Percentiles rank a stretch among this genome's conserved stretches.
These are phyloP conservation scores for Galleria mellonella DNA, from an alignment of 1,140 invertebrate genomes.

Conservation along the genomic window DNA sequence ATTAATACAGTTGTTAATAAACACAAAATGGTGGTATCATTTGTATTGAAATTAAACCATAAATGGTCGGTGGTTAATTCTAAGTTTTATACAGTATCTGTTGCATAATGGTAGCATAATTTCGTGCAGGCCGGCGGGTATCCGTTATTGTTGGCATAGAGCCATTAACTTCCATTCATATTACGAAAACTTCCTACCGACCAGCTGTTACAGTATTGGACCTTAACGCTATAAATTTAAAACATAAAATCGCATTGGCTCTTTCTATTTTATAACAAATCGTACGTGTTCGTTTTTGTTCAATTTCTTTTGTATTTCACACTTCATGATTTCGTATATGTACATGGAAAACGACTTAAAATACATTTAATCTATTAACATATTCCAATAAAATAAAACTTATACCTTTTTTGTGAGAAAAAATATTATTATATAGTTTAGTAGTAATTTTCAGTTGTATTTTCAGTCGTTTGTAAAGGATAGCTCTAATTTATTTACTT, in stretches of 20 bases:
- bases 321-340: constrained; percentile 1
- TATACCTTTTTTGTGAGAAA: no score
- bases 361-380: no score
- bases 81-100: constrained; percentile 8
- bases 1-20: no score
- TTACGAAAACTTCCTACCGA: constrained; percentile 21
- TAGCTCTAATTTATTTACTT: no score
- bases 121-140: constrained; percentile 7
- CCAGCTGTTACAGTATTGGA: constrained; percentile 7
- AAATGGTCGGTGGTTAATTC: constrained; percentile 4
- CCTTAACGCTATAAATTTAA: constrained; percentile 6
- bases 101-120: constrained; percentile 10
- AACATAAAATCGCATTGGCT: not conserved
- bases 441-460: no score
- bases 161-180: constrained; percentile 25
- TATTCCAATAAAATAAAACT: no score
- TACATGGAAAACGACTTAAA: no score
- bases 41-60: no score
- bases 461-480: no score
- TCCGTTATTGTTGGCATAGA: constrained; percentile 20
- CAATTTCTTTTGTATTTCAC: constrained; percentile 6
- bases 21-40: no score
- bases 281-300: constrained; percentile 2
- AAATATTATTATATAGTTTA: no score
- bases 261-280: not conserved